Conservation (phyloP, 1,140 invertebrate genomes). For the Heliothis virescens region DNA sequence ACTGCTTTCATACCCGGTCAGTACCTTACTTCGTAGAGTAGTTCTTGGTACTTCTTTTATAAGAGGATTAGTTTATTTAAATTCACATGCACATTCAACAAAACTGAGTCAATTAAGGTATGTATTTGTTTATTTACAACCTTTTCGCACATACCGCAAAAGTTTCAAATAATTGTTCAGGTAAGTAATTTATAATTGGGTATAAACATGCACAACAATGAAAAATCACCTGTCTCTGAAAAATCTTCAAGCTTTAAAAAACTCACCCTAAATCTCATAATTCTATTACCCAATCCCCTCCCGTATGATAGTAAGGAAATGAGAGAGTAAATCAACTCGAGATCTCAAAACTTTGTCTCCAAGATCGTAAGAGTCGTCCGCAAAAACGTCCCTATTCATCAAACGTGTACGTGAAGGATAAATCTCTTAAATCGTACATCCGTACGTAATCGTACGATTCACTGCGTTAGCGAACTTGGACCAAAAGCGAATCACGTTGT, state of each 20-base stretch:
- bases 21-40: neutral
- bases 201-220: neutral
- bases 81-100: too few species aligned
- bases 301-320: conserved; percentile 37
- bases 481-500: conserved; percentile 33
- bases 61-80: too few species aligned
- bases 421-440: conserved; percentile 17
- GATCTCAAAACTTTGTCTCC: conserved; percentile 41
- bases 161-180: too few species aligned
- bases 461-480: neutral
- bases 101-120: too few species aligned
- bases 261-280: conserved; percentile 21
- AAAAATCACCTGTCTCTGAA: too few species aligned
- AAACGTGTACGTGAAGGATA: conserved; percentile 2
- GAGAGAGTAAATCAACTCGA: conserved; percentile 44
- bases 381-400: conserved; percentile 47
- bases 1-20: conserved; percentile 3
- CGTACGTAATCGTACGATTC: conserved; percentile 25
- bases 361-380: conserved; percentile 22
- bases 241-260: neutral
- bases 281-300: conserved; percentile 23
- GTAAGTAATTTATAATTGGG: neutral
- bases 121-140: too few species aligned
- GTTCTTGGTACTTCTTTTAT: too few species aligned
- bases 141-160: too few species aligned